phyloP scores from a whole-genome alignment of 2,888 invertebrate species.

The Penaeus monodon region DNA sequence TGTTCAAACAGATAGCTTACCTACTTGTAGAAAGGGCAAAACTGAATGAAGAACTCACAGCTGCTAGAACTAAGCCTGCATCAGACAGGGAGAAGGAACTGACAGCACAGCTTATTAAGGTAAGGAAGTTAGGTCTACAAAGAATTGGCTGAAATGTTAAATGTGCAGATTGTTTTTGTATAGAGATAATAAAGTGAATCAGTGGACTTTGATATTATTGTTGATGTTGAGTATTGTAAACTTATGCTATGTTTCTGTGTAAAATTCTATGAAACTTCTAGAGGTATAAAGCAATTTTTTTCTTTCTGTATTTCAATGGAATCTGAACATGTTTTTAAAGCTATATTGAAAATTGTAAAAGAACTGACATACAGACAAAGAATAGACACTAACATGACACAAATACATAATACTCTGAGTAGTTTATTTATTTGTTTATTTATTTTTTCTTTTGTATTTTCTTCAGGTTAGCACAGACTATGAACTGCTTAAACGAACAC shows the following conservation, averaged over 20 bases:
- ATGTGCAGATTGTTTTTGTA: neutral
- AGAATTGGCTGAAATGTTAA: slow-evolving; percentile 68
- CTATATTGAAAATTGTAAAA: too few species aligned
- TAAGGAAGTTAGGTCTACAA: slow-evolving; percentile 67
- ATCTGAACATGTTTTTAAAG: too few species aligned
- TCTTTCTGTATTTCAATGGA: too few species aligned
- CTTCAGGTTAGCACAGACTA: slow-evolving; percentile 52
- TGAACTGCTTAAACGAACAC: slow-evolving; percentile 43
- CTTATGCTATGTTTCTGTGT: too few species aligned
- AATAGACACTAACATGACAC: too few species aligned
- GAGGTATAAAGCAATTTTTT: too few species aligned
- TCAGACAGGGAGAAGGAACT: slow-evolving; percentile 67
- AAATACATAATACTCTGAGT: too few species aligned
- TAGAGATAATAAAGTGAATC: neutral
- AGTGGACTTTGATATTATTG: too few species aligned
- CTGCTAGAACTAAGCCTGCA: slow-evolving; percentile 67
- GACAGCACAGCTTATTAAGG: slow-evolving; percentile 69
- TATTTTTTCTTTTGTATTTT: neutral
- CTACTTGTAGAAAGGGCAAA: slow-evolving; percentile 71
- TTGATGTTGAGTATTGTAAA: too few species aligned
- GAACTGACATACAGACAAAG: too few species aligned
- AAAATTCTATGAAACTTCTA: too few species aligned
- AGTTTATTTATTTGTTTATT: too few species aligned
- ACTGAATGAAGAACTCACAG: slow-evolving; percentile 71
- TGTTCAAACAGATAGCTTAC: slow-evolving; percentile 69